Base-by-base conservation (phyloP, 2,113 vertebrate species). In the Podarcis muralis region DNA sequence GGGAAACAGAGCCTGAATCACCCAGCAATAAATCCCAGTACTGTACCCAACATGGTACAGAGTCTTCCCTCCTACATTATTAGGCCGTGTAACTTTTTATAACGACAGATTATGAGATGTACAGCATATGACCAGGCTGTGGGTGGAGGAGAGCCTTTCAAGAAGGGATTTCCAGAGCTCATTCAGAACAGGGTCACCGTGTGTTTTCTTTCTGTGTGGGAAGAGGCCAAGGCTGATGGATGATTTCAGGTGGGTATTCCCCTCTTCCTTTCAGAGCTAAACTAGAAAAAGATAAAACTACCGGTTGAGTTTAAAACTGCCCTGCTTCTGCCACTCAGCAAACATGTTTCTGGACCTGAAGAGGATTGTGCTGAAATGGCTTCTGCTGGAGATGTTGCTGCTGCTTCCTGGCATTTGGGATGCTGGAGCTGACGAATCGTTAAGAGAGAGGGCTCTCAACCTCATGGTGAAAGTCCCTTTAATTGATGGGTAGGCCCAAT, bases 401-500 rank as follows among this genome's bases (percentile, higher is more conserved):
- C 4, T 65, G 2, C 69, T 96, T 65, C 77, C 92, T 9, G 74
- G 90, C 22, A 76, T 8, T 87, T 90, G 91, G 74, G 76, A 90
- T 20, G 94, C 90, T 43, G 57, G 53, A 83, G 94, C 65, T 40
- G 96, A 90, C 87, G 91, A 93, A 85, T 91, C 92, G 4, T 30
- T 95, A 4, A 91, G 66, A 86, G 91, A 94, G 0, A 71, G 83
- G 92, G 92, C 93, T 6, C 8, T 93, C 1, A n/a, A 96, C 35
- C 91, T 98, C 84, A 98, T 98, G 98, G 74, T 89, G 84, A 91
- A 87, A 86, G 89, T 96, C 78, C 97, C 93, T 89, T 94, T 98
- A 48, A 98, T 98, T 0, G 98, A 98, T 90, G 98, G 98, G 98
- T 98, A 97, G 94, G 86, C 68, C 40, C 84, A 86, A 84, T 71